Evolutionary conservation across 2,113 vertebrate species (phyloP).

Genomic region (Limnothrissa miodon): DNA sequence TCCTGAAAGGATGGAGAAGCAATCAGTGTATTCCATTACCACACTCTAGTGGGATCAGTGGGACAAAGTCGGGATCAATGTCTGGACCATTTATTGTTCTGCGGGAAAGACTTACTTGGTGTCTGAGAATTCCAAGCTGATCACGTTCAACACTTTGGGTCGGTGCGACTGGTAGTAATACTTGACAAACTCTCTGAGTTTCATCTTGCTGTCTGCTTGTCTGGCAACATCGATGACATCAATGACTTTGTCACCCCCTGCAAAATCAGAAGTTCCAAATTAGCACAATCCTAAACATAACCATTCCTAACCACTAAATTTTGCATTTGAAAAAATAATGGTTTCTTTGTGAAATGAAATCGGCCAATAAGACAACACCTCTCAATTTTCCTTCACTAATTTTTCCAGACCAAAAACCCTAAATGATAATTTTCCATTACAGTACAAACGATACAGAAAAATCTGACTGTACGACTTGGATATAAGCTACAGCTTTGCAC

Average conservation of each 20-base stretch:
- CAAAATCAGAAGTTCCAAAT: conserved; percentile 35
- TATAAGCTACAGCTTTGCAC: no score
- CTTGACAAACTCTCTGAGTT: conserved; percentile 91
- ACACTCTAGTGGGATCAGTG: not conserved
- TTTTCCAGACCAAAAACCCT: no score
- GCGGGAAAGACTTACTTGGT: conserved; percentile 80
- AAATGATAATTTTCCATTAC: no score
- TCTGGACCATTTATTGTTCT: not conserved
- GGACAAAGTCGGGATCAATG: not conserved
- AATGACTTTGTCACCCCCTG: conserved; percentile 94
- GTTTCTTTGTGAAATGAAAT: no score
- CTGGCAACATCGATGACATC: conserved; percentile 98
- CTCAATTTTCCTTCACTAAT: no score
- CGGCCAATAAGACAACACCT: no score
- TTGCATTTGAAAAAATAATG: no score
- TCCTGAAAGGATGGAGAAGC: conserved; percentile 67
- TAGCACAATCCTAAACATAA: not conserved
- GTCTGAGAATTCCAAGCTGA: conserved; percentile 99
- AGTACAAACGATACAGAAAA: no score
- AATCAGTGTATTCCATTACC: not conserved
- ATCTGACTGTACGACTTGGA: no score
- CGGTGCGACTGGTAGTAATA: conserved; percentile 88
- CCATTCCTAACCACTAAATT: no score
- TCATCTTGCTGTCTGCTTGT: conserved; percentile 99
- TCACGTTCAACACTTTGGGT: conserved; percentile 97